Conservation (phyloP, 1,140 invertebrate species). For the Meteorus sp. region DNA sequence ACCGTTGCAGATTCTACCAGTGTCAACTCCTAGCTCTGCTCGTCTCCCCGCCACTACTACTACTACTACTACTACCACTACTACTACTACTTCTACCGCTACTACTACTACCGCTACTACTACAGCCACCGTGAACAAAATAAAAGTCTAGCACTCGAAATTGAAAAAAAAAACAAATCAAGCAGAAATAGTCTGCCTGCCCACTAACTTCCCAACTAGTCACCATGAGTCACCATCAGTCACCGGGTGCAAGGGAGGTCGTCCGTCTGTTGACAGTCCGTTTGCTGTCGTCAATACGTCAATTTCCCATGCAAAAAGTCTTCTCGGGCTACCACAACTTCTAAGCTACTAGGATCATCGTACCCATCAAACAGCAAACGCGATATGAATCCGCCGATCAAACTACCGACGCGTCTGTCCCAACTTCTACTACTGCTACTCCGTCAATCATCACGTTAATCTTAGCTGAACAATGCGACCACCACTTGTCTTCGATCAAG, state of each 20-base stretch:
- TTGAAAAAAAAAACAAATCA: constrained; percentile 45
- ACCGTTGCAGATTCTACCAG: constrained; percentile 60
- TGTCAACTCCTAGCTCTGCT: constrained; percentile 59
- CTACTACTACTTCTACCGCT: too few species aligned
- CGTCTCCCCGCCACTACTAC: constrained; percentile 60
- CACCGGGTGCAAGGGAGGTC: constrained; percentile 30
- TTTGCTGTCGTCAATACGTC: constrained; percentile 49
- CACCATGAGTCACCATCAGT: constrained; percentile 57
- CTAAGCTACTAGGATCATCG: constrained; percentile 47
- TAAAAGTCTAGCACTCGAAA: constrained; percentile 53
- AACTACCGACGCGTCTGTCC: constrained; percentile 27
- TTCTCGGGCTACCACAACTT: constrained; percentile 46
- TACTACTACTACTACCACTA: constrained; percentile 51
- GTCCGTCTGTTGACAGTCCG: constrained; percentile 52
- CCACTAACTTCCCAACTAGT: constrained; percentile 59
- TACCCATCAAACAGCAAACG: constrained; percentile 50
- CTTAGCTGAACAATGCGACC: constrained; percentile 50
- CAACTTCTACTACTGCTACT: constrained; percentile 47
- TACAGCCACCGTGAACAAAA: constrained; percentile 59
- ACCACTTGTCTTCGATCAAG: constrained; percentile 53
- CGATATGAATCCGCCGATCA: constrained; percentile 40
- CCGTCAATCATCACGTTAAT: constrained; percentile 55
- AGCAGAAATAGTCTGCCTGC: constrained; percentile 56
- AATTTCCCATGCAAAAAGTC: constrained; percentile 48
- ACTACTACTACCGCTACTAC: too few species aligned